These are phyloP conservation scores for Cetoscarus ocellatus DNA, from an alignment of 2,797 vertebrate genomes.

Conservation along the genomic window DNA sequence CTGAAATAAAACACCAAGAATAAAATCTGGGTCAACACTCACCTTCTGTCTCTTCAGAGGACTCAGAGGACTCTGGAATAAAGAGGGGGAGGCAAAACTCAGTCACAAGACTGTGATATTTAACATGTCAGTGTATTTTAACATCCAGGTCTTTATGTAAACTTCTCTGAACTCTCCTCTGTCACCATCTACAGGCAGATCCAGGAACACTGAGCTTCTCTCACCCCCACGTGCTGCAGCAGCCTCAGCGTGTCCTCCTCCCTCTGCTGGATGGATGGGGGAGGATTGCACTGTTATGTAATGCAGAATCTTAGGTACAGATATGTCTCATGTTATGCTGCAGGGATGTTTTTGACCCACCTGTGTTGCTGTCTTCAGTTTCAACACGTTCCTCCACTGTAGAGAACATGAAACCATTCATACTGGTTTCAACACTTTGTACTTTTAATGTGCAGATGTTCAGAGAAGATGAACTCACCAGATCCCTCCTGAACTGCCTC, in stretches of 20 bases:
- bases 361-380: slow-evolving; percentile 32
- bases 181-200: slow-evolving; percentile 55
- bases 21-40: slow-evolving; percentile 23
- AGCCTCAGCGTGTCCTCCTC: slow-evolving; percentile 37
- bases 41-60: slow-evolving; percentile 68
- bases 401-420: slow-evolving; percentile 14
- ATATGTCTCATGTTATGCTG: slow-evolving; percentile 8
- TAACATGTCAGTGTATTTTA: background rate
- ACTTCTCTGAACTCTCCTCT: slow-evolving; percentile 11
- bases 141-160: background rate
- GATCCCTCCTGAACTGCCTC: slow-evolving; percentile 66
- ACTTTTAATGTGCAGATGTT: background rate
- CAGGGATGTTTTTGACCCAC: slow-evolving; percentile 43
- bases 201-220: slow-evolving; percentile 21
- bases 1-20: background rate
- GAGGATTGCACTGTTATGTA: slow-evolving; percentile 50
- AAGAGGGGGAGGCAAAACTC: background rate
- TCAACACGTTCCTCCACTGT: slow-evolving; percentile 51
- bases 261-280: slow-evolving; percentile 51
- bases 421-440: background rate
- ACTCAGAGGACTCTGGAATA: slow-evolving; percentile 61
- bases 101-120: slow-evolving; percentile 19
- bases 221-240: slow-evolving; percentile 60
- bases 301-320: slow-evolving; percentile 9
- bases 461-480: slow-evolving; percentile 49